phyloP scores from a whole-genome alignment of 2,888 invertebrate species.

The Philaethria dido region DNA sequence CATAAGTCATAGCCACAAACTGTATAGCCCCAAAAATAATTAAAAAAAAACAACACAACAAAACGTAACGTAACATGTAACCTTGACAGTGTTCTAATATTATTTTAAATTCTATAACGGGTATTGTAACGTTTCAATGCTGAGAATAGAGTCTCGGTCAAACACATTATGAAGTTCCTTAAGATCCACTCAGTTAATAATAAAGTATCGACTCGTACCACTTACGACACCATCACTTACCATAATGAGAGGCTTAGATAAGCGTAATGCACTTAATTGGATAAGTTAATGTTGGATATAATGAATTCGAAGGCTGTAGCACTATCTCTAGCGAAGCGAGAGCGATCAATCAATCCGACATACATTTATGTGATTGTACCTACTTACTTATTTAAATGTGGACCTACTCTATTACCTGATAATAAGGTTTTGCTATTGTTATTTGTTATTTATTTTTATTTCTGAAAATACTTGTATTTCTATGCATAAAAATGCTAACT shows the following conservation, averaged over 20 bases:
- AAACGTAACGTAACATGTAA: background rate
- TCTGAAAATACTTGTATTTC: no score
- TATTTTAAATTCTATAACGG: slow-evolving; percentile 7
- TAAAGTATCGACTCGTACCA: slow-evolving; percentile 64
- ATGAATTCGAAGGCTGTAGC: slow-evolving; percentile 46
- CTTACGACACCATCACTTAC: slow-evolving; percentile 68
- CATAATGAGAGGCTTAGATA: slow-evolving; percentile 72
- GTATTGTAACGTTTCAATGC: slow-evolving; percentile 9
- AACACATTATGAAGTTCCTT: slow-evolving; percentile 31
- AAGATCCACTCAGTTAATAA: slow-evolving; percentile 60
- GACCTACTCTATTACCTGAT: background rate
- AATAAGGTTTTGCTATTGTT: background rate
- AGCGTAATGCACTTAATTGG: slow-evolving; percentile 74
- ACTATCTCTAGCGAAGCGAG: slow-evolving; percentile 40
- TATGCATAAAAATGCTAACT: no score
- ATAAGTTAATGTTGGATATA: slow-evolving; percentile 55
- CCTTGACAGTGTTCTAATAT: background rate
- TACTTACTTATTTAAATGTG: slow-evolving; percentile 1
- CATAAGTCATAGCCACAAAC: no score
- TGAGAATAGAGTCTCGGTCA: slow-evolving; percentile 27
- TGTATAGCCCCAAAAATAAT: no score
- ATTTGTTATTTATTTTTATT: background rate
- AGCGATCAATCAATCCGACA: slow-evolving; percentile 40
- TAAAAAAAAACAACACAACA: background rate
- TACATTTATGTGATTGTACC: slow-evolving; percentile 24